These are phyloP conservation scores for Sandelia bainsii DNA, from an alignment of 2,797 vertebrate genomes.

Conservation along the genomic window DNA sequence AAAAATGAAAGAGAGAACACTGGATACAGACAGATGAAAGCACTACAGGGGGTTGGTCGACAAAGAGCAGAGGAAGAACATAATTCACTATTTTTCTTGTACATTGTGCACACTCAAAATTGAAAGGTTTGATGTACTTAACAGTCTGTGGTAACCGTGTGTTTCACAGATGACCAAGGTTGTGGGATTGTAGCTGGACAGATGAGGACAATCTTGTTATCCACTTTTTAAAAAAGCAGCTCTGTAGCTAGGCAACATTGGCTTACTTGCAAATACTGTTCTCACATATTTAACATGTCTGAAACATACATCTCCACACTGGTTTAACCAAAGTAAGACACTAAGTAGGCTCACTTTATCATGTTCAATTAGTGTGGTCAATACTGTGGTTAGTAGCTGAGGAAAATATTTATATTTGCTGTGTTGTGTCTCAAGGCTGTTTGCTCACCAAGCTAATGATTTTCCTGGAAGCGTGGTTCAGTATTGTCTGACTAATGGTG, in stretches of 20 bases:
- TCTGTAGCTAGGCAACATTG: conserved; percentile 31
- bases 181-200: neutral
- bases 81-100: neutral
- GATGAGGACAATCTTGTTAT: neutral
- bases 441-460: conserved; percentile 6
- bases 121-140: neutral
- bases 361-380: neutral
- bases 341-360: neutral
- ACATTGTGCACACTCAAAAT: neutral
- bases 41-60: conserved; percentile 5
- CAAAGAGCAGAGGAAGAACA: neutral
- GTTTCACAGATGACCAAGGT: conserved; percentile 3
- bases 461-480: neutral
- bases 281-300: conserved; percentile 2
- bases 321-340: neutral
- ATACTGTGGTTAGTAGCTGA: neutral
- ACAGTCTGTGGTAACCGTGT: neutral
- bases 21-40: neutral
- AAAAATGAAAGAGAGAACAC: conserved; percentile 6
- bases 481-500: conserved; percentile 5
- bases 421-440: conserved; percentile 14
- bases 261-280: conserved; percentile 2
- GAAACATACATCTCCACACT: neutral
- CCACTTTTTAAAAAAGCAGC: conserved; percentile 18
- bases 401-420: neutral